Base-by-base conservation (phyloP, 2,113 vertebrate genomes). In the Grammomys dolichurus region DNA sequence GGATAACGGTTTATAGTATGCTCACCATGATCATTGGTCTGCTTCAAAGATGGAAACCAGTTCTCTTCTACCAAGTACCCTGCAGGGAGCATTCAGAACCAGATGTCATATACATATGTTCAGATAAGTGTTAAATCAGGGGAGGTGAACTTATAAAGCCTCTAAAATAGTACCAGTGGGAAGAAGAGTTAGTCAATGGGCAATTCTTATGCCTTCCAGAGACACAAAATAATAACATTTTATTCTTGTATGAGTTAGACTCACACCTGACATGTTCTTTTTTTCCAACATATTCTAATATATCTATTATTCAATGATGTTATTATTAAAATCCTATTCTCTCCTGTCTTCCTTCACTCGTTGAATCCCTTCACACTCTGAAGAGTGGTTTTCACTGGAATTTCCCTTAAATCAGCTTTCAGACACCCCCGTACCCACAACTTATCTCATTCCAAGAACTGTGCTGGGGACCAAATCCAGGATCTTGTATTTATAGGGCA, bases 61-160 rank as follows among this genome's bases (percentile, higher is more conserved):
- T 56, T 28, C 36, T 93, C 56, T 22, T 82, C 48, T 84, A 87
- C 26, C 58, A 95, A 87, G n/a, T 88, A 89, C 70, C 95, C 87
- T 93, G 19, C 40, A 54, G 19, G 19, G 48, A 95, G 77, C 43
- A 65, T 93, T 85, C 65, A 24, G 73, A 20, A 81, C 81, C 81
- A 95, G 90, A 91, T 93, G 84, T 11, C 87, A 91, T 20, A 93
- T 56, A 94, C 82, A 95, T 94, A 89, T 96, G 86, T 80, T 97
- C 73, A 97, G 76, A 46, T 58, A 80, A 72, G 88, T 93, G 78
- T 77, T 89, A 81, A 78, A 24, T 1, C 3, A 2, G n/a, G 20
- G 17, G 14, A 51, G n/a, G 81, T 46, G 33, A 94, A 90, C 86
- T 60, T 67, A 88, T 91, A 95, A 75, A 58, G 17, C 63, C 69